Percentiles rank a stretch among this genome's conserved stretches.
phyloP scores from a whole-genome alignment of 64 coral and sea anemone genomes.

The Cladopsammia gracilis region DNA sequence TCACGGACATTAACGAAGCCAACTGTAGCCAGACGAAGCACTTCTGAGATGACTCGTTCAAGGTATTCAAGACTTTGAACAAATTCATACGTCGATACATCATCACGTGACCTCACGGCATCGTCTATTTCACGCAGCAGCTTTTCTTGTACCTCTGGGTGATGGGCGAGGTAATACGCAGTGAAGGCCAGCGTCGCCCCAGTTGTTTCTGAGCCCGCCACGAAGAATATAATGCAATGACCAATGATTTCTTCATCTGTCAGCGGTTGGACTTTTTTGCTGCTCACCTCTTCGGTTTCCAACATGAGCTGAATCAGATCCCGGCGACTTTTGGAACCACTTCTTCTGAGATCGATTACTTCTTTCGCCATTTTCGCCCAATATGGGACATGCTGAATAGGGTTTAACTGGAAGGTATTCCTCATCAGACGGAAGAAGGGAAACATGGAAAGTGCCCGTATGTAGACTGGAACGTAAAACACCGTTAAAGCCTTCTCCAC shows the following conservation, averaged over 20 bases:
- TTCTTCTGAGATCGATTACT: conserved; percentile 1
- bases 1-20: conserved; percentile 17
- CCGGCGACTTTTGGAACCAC: not conserved
- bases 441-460: conserved; percentile 7
- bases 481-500: conserved; percentile 30
- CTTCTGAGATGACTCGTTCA: conserved; percentile 42
- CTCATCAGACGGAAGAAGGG: conserved; percentile 32
- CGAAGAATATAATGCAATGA: conserved; percentile 41
- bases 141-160: conserved; percentile 43
- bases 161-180: conserved; percentile 39
- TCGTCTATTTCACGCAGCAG: conserved; percentile 43
- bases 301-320: conserved; percentile 57
- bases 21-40: conserved; percentile 7
- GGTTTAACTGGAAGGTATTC: conserved; percentile 8
- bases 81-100: not conserved
- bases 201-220: conserved; percentile 42
- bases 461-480: not conserved
- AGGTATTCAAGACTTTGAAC: conserved; percentile 49
- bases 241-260: conserved; percentile 51
- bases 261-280: not conserved
- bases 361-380: not conserved
- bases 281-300: not conserved
- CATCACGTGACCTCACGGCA: not conserved
- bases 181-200: conserved; percentile 1
- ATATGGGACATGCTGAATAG: conserved; percentile 7